Conservation (phyloP, 2,888 invertebrate genomes). For the Horisme vitalbata region DNA sequence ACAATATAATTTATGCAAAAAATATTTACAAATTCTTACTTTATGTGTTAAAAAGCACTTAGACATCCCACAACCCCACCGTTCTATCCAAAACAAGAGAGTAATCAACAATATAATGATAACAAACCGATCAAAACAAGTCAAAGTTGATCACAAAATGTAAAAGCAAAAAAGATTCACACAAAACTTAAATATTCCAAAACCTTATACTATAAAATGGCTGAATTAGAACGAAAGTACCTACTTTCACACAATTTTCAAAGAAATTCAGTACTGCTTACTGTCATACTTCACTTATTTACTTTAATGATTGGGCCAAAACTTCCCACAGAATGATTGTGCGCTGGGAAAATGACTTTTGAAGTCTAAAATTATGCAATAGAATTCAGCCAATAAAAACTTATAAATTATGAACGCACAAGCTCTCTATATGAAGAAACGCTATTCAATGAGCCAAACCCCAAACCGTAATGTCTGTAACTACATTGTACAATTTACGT, state of each 20-base stretch:
- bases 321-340: constrained; percentile 8
- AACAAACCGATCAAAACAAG: constrained; percentile 9
- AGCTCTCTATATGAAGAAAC: constrained; percentile 58
- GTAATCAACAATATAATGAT: constrained; percentile 32
- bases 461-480: constrained; percentile 60
- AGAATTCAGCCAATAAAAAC: constrained; percentile 8
- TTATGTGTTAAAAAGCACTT: constrained; percentile 71
- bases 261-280: constrained; percentile 1
- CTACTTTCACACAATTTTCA: neutral
- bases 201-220: constrained; percentile 3
- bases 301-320: constrained; percentile 8
- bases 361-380: constrained; percentile 10
- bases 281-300: constrained; percentile 9
- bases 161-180: constrained; percentile 31
- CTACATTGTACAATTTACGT: constrained; percentile 67
- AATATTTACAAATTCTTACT: constrained; percentile 75
- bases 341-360: no score
- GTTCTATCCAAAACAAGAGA: constrained; percentile 39
- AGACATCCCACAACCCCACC: constrained; percentile 56
- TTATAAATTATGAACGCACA: constrained; percentile 50
- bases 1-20: constrained; percentile 72
- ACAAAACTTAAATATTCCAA: constrained; percentile 13
- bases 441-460: constrained; percentile 58
- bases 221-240: constrained; percentile 17
- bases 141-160: constrained; percentile 24